These are phyloP conservation scores for Dermatemys mawii DNA, from an alignment of 2,113 vertebrate species.

Conservation along the genomic window DNA sequence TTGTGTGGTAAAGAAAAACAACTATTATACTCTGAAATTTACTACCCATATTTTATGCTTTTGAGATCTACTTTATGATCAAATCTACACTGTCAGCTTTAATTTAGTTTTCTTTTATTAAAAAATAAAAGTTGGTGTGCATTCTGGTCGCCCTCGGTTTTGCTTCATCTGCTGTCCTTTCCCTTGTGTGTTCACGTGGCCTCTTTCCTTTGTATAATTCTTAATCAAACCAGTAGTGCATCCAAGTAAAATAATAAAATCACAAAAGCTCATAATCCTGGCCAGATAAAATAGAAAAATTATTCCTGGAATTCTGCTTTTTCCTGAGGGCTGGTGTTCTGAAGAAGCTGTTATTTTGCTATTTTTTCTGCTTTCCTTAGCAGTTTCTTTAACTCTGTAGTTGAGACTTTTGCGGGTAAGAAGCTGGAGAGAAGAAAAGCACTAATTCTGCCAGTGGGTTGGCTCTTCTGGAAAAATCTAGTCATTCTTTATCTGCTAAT, in stretches of 20 bases:
- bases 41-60: background rate
- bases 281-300: background rate
- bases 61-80: background rate
- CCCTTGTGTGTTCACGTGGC: background rate
- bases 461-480: background rate
- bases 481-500: background rate
- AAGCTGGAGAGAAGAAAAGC: background rate
- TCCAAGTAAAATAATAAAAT: background rate
- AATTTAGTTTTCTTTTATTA: background rate
- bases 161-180: background rate
- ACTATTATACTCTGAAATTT: background rate
- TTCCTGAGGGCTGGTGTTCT: background rate
- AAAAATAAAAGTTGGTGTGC: background rate
- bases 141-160: background rate
- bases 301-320: background rate
- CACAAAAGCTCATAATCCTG: background rate
- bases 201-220: background rate
- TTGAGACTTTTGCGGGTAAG: background rate
- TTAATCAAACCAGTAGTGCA: background rate
- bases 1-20: background rate
- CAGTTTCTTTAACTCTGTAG: background rate
- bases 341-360: background rate
- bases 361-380: background rate
- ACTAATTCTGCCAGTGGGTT: background rate
- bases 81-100: background rate